Conservation (phyloP, 2,888 invertebrate species). For the Polyommatus icarus region DNA sequence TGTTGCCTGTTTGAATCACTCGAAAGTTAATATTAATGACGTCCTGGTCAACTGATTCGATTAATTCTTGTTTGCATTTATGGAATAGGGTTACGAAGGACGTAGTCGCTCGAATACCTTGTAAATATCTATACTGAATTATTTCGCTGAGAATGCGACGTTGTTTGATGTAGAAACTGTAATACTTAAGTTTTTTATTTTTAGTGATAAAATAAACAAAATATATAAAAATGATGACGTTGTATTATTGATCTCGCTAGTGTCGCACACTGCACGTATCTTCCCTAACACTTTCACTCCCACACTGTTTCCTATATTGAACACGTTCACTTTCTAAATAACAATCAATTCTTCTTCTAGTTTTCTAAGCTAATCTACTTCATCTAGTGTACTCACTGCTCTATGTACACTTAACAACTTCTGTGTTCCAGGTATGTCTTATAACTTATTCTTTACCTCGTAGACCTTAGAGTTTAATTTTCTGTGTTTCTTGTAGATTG, state of each 20-base stretch:
- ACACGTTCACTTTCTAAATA: constrained; percentile 65
- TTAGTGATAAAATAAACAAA: constrained; percentile 80
- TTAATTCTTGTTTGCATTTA: constrained; percentile 67
- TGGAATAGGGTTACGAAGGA: constrained; percentile 54
- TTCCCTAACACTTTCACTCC: constrained; percentile 60
- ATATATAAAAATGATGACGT: constrained; percentile 60
- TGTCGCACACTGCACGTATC: constrained; percentile 62
- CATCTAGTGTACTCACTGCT: constrained; percentile 44
- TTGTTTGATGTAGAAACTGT: constrained; percentile 79
- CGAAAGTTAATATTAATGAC: constrained; percentile 71
- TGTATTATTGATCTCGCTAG: constrained; percentile 59
- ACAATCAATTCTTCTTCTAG: constrained; percentile 51
- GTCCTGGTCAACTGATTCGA: constrained; percentile 44
- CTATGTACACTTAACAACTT: constrained; percentile 32
- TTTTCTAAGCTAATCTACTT: constrained; percentile 56
- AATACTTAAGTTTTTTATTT: constrained; percentile 76
- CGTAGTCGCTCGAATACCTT: constrained; percentile 53
- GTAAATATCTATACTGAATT: constrained; percentile 74
- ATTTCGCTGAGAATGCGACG: constrained; percentile 76
- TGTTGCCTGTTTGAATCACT: constrained; percentile 62
- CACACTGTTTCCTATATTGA: constrained; percentile 56
- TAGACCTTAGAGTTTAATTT: constrained; percentile 11
- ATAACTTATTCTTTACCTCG: not conserved
- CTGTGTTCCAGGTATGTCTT: constrained; percentile 33
- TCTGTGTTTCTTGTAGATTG: not conserved